These are phyloP conservation scores for Vanessa cardui DNA, from an alignment of 2,888 invertebrate species.

Conservation along the genomic window DNA sequence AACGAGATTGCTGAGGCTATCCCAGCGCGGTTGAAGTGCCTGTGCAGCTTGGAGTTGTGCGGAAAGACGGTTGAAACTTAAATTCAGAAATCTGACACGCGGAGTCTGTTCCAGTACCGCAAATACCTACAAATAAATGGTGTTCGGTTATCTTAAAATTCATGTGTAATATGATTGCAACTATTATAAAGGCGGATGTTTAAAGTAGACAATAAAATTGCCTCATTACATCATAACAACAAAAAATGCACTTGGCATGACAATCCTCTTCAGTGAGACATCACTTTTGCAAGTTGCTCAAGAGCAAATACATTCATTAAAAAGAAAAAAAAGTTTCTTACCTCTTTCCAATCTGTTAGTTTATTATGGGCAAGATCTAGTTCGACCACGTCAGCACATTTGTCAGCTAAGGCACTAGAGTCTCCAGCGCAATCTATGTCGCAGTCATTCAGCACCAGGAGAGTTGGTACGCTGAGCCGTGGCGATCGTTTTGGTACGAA, in stretches of 20 bases:
- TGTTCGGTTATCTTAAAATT: neutral
- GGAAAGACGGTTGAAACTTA: conserved; percentile 93
- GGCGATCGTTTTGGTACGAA: conserved; percentile 93
- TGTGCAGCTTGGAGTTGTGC: conserved; percentile 85
- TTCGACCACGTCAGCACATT: conserved; percentile 95
- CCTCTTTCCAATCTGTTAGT: conserved; percentile 94
- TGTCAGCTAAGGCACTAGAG: conserved; percentile 89
- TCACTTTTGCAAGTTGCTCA: neutral
- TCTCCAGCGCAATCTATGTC: conserved; percentile 95
- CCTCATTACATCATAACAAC: neutral
- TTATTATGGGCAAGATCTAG: conserved; percentile 97
- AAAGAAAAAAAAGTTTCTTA: conserved; percentile 58
- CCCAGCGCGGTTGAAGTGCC: conserved; percentile 75
- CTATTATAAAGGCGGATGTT: conserved; percentile 2
- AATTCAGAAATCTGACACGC: conserved; percentile 93
- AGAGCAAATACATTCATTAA: neutral
- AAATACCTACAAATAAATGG: conserved; percentile 85
- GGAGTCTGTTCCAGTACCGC: conserved; percentile 94
- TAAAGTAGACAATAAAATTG: conserved; percentile 8
- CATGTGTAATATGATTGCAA: neutral
- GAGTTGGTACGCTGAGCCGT: conserved; percentile 88
- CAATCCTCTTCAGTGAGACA: neutral
- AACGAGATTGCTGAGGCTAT: conserved; percentile 89
- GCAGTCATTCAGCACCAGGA: conserved; percentile 94
- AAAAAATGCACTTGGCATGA: neutral